Evolutionary conservation across 2,888 invertebrate species (phyloP).

Genomic region (Iselma pallidipennis): DNA sequence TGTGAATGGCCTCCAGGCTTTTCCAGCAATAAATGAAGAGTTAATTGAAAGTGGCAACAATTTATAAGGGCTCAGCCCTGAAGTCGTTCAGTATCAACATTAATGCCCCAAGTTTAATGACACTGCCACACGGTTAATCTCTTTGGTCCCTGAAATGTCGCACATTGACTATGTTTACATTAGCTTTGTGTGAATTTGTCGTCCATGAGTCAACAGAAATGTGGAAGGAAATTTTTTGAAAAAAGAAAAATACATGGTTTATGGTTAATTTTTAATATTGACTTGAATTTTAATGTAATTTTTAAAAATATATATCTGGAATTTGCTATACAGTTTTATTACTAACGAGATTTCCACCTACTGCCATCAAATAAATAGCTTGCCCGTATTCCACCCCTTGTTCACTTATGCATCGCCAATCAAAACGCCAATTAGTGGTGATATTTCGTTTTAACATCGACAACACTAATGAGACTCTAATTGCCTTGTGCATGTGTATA

Average conservation of each 20-base stretch:
- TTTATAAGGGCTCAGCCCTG: slow-evolving; percentile 31
- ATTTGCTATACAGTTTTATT: too few species aligned
- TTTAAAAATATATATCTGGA: too few species aligned
- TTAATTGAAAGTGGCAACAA: slow-evolving; percentile 38
- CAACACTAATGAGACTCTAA: slow-evolving; percentile 29
- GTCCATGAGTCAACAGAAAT: not conserved
- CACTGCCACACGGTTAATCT: slow-evolving; percentile 28
- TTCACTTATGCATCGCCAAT: slow-evolving; percentile 10
- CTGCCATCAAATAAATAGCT: not conserved
- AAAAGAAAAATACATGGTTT: too few species aligned
- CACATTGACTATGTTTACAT: not conserved
- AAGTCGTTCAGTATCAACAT: slow-evolving; percentile 31
- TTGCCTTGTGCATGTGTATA: slow-evolving; percentile 20
- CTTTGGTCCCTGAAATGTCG: not conserved
- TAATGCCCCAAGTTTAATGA: slow-evolving; percentile 39
- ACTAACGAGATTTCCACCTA: not conserved
- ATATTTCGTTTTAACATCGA: slow-evolving; percentile 28
- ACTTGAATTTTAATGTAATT: too few species aligned
- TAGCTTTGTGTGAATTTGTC: not conserved
- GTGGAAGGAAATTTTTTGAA: too few species aligned
- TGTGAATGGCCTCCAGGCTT: not conserved
- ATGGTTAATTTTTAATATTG: too few species aligned
- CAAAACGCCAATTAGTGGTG: slow-evolving; percentile 28
- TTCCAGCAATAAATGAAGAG: slow-evolving; percentile 29
- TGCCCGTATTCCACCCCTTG: not conserved